Conservation (phyloP, 2,113 vertebrate genomes). For the Pipra filicauda region DNA sequence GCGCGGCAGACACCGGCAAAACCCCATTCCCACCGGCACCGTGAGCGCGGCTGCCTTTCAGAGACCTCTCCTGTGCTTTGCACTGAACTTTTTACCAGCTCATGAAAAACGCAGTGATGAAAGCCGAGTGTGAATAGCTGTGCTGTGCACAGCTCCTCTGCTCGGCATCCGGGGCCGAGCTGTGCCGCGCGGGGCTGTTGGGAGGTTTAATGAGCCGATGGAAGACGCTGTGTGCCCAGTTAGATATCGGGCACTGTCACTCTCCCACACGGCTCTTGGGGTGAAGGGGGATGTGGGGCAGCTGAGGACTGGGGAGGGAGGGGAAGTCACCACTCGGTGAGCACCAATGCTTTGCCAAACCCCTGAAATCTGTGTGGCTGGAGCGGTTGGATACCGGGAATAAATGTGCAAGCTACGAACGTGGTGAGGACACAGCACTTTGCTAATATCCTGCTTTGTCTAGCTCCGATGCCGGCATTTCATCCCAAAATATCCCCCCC, state of each 20-base stretch:
- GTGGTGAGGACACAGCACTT: not conserved
- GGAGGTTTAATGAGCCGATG: not conserved
- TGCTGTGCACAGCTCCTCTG: not conserved
- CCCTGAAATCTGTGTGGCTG: not conserved
- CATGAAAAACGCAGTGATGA: not conserved
- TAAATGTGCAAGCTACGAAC: accelerated
- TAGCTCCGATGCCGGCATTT: not conserved
- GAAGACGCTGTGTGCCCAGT: not conserved
- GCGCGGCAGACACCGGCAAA: not conserved
- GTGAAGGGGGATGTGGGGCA: not conserved
- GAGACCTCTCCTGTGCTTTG: slow-evolving; percentile 16
- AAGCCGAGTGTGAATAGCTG: slow-evolving; percentile 32
- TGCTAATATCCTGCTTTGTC: slow-evolving; percentile 7
- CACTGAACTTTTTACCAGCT: slow-evolving; percentile 37
- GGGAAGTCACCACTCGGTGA: not conserved
- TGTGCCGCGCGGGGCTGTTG: accelerated
- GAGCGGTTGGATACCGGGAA: not conserved
- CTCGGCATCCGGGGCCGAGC: not conserved
- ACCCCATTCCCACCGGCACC: not conserved
- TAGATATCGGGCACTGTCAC: not conserved
- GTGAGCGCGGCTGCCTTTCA: not conserved
- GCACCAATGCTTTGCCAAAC: not conserved
- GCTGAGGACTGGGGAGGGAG: not conserved
- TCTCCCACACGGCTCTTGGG: not conserved
- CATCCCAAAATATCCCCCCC: slow-evolving; percentile 32